Base-by-base conservation (phyloP, 2,888 invertebrate species). In the Siphlonurus alternatus region DNA sequence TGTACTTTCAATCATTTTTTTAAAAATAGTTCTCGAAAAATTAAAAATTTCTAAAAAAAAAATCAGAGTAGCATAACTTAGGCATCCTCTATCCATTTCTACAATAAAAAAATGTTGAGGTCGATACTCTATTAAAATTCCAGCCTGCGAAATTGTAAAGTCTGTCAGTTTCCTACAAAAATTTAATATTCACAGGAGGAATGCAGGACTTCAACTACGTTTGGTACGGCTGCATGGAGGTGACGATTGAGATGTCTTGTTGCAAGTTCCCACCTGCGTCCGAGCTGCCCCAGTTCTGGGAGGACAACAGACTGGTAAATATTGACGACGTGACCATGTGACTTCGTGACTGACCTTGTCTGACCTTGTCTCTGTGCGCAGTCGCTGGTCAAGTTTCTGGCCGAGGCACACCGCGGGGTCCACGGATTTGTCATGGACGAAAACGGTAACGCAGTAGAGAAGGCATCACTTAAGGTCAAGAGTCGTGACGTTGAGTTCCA, bases 151-250 rank as follows among this genome's bases (percentile, higher is more conserved):
- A n/a, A n/a, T n/a, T n/a, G n/a, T n/a, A n/a, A n/a, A n/a, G n/a
- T n/a, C n/a, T n/a, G n/a, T n/a, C n/a, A n/a, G n/a, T n/a, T 10
- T 51, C 53, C 10, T 51, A 15, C 53, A n/a, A 51, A 56, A 59
- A 51, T 20, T 23, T 5, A 62, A 65, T 67, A 65, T 64, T 69
- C 68, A 15, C 72, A 81, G 91, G 92, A 64, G 89, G 91, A 23
- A 91, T 92, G 91, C 91, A 92, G 76, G 96, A 96, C 74, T 96
- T 89, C 76, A 95, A 95, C 76, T 96, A 96, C 76, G 83, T 93
- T 18, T 88, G 88, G 86, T 89, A 88, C 71, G 94, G 94, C 18
- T 93, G 93, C 74, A 90, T 96, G 90, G 95, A 95, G 76, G 82
- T 95, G n/a, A 94, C 95, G 0, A 76, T 96, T 59, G 95, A 96